Evolutionary conservation across 2,113 vertebrate genomes (phyloP).

Genomic region (Hippocampus mohnikei): DNA sequence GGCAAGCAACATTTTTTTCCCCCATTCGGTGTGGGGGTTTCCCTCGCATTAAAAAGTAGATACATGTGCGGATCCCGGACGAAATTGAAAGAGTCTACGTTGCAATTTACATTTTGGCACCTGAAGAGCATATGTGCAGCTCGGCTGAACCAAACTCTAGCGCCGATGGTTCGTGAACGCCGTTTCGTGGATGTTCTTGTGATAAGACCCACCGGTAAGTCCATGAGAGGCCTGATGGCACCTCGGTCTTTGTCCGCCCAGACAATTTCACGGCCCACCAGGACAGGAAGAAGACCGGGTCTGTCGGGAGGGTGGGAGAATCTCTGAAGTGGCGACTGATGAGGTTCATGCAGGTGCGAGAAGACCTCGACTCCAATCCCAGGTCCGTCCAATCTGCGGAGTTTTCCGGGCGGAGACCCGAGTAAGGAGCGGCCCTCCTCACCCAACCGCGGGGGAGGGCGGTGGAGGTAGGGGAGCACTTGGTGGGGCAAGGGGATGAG

Average conservation of each 20-base stretch:
- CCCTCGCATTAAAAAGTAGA: no score
- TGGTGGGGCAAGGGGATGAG: conserved; percentile 41
- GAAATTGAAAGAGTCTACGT: no score
- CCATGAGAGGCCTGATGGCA: conserved; percentile 59
- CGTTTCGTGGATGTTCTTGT: not conserved
- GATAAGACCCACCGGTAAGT: conserved; percentile 54
- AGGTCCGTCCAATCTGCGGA: conserved; percentile 49
- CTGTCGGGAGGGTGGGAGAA: conserved; percentile 40
- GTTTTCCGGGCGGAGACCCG: conserved; percentile 56
- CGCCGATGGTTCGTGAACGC: not conserved
- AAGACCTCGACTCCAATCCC: conserved; percentile 31
- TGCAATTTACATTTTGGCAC: no score
- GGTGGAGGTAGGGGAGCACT: conserved; percentile 23
- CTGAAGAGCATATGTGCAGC: not conserved
- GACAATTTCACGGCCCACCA: conserved; percentile 47
- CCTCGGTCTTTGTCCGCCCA: conserved; percentile 52
- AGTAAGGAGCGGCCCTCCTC: conserved; percentile 56
- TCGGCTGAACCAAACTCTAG: not conserved
- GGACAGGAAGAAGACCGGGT: conserved; percentile 36
- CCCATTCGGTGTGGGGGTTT: no score
- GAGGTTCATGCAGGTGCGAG: conserved; percentile 44
- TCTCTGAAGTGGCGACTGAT: conserved; percentile 50
- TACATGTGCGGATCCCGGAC: no score
- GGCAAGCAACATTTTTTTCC: no score
- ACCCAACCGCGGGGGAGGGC: conserved; percentile 42